Percentiles rank a stretch among this genome's conserved stretches.
Evolutionary conservation across 53 echinoderm and acorn worm genomes (phyloP).

Genomic region (Patiria pectinifera): DNA sequence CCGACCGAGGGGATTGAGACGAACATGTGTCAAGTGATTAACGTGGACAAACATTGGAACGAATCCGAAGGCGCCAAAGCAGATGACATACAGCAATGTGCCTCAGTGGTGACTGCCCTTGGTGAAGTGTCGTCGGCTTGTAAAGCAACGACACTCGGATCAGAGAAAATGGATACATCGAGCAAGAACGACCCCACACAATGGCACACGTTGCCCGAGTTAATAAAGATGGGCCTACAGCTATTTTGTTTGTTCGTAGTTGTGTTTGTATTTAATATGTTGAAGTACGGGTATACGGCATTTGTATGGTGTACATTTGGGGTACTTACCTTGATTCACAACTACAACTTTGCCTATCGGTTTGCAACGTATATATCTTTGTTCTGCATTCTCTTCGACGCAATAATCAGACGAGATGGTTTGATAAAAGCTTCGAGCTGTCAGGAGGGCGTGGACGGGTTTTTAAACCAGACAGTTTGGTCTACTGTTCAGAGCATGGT

Average conservation of each 20-base stretch:
- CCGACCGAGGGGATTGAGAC: slow-evolving; percentile 52
- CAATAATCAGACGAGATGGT: neutral
- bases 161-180: too few relatives aligned
- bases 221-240: neutral
- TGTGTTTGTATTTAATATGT: neutral
- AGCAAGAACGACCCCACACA: neutral
- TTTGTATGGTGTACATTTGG: slow-evolving; percentile 24
- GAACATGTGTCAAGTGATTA: slow-evolving; percentile 37
- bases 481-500: neutral
- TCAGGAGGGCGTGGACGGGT: neutral
- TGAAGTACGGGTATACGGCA: slow-evolving; percentile 10
- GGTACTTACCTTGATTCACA: neutral
- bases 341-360: slow-evolving; percentile 51
- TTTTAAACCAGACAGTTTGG: neutral
- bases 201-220: neutral
- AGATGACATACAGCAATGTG: slow-evolving; percentile 51
- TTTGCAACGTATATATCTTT: slow-evolving; percentile 2
- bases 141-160: neutral
- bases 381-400: slow-evolving; percentile 5
- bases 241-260: neutral
- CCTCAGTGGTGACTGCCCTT: slow-evolving; percentile 27
- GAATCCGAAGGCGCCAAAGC: slow-evolving; percentile 27
- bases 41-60: slow-evolving; percentile 54
- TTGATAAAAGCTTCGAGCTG: neutral
- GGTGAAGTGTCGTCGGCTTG: neutral